Evolutionary conservation across 2,888 invertebrate genomes (phyloP), one percentile per base, ranked within the genome.

Genomic region (Notodonta dromedarius): DNA sequence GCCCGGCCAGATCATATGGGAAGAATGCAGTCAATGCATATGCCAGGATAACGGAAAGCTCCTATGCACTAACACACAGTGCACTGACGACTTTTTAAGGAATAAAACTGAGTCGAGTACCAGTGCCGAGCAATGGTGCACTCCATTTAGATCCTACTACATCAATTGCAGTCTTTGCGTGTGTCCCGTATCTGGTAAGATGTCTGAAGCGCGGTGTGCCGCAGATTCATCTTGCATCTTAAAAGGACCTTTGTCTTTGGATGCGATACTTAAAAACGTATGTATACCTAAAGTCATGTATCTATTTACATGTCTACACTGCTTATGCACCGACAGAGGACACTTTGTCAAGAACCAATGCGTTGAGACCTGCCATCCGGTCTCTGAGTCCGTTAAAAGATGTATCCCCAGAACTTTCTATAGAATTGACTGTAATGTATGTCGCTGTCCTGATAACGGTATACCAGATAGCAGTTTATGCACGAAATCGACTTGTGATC

Each of bases 271-370:
- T 13, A 82, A 81, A 14, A 83, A 80, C 5, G 69, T 76, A 2
- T 93, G 93, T 57, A 85, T 92, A 61, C 91, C 92, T 2, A 89
- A 88, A 60, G 90, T 91, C 0, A 87, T 90, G 82, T 91, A 92
- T 57, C 63, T 91, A 32, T 91, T 90, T 51, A 83, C 81, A 2
- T 93, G 93, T 58, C 73, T 89, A 0, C 87, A 89, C 60, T 93
- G 93, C 66, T 61, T 86, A 46, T 93, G 93, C 62, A 84, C 90
- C 2, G 86, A 89, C 42, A 75, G 79, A 3, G 91, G 93, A 0
- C 65, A 73, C n/a, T 90, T 93, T 57, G 61, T 77, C 42, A 60
- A 78, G 0, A 82, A 78, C n/a, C 87, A 87, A 73, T 93, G 93
- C 62, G 71, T 85, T 0, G 85, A 89, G 39, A 89, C 83, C 44